Evolutionary conservation across 1,140 invertebrate genomes (phyloP).

Genomic region (Drosophila equinoxialis): DNA sequence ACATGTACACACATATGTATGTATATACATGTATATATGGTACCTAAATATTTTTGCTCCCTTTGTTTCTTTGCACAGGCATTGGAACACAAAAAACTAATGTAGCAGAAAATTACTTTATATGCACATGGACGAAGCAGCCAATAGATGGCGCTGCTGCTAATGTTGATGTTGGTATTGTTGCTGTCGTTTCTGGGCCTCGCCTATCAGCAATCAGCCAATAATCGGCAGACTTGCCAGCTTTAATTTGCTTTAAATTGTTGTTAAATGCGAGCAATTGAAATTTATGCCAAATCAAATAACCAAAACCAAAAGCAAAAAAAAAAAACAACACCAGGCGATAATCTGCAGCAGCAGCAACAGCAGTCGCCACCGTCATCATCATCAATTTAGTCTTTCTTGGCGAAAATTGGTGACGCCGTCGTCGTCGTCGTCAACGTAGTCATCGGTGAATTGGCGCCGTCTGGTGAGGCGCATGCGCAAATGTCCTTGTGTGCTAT

Average conservation of each 20-base stretch:
- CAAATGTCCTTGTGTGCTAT: conserved; percentile 79
- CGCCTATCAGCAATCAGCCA: conserved; percentile 68
- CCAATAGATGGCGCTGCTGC: conserved; percentile 65
- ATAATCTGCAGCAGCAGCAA: conserved; percentile 56
- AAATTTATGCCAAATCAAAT: conserved; percentile 69
- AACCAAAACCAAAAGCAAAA: conserved; percentile 50
- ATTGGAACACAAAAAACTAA: conserved; percentile 64
- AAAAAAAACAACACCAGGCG: conserved; percentile 56
- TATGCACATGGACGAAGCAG: conserved; percentile 71
- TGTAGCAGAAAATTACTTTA: conserved; percentile 80
- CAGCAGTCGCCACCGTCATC: conserved; percentile 45
- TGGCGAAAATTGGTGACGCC: conserved; percentile 47
- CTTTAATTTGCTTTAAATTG: conserved; percentile 80
- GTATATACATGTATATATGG: not conserved
- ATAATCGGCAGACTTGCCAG: conserved; percentile 58
- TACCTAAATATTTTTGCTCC: not conserved
- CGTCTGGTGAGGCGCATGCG: conserved; percentile 74
- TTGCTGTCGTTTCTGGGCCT: conserved; percentile 21
- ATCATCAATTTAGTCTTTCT: conserved; percentile 69
- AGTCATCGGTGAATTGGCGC: conserved; percentile 62
- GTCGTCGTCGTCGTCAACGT: conserved; percentile 5
- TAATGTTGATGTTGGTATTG: conserved; percentile 15
- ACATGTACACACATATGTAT: conserved; percentile 8
- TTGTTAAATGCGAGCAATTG: conserved; percentile 80
- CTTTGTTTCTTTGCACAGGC: not conserved